These are phyloP conservation scores for Platygyra sinensis DNA, from an alignment of 64 coral and sea anemone genomes.

Conservation along the genomic window DNA sequence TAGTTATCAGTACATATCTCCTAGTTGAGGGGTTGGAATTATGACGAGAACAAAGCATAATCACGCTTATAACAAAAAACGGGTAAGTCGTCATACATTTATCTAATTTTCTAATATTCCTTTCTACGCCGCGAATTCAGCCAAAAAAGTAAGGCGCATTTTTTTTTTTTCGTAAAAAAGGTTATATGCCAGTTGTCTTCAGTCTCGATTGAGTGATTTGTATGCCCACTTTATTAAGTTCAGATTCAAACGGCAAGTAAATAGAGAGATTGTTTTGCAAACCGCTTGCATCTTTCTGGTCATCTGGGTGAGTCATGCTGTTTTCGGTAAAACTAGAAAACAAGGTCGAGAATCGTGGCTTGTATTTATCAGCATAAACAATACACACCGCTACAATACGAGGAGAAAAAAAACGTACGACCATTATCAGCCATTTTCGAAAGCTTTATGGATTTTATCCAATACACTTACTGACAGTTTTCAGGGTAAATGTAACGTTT, in stretches of 20 bases:
- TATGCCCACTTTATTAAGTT: not conserved
- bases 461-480: not conserved
- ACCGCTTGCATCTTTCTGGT: not conserved
- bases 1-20: no score
- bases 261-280: not conserved
- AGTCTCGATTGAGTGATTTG: not conserved
- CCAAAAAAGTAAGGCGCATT: no score
- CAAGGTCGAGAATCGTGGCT: not conserved
- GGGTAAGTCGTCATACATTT: no score
- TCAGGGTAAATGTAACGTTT: not conserved
- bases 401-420: not conserved
- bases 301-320: conserved; percentile 4
- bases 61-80: no score
- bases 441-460: not conserved
- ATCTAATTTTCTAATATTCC: no score
- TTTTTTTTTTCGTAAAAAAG: not conserved
- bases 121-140: no score
- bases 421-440: not conserved
- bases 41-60: no score
- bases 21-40: no score
- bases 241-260: conserved; percentile 17
- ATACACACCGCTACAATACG: not conserved
- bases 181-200: not conserved
- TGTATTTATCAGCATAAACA: not conserved
- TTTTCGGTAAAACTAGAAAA: not conserved